Percentiles rank a stretch among this genome's conserved stretches.
Conservation (phyloP, 92 coral and sea anemone genomes). For the Palythoa caribaeorum region DNA sequence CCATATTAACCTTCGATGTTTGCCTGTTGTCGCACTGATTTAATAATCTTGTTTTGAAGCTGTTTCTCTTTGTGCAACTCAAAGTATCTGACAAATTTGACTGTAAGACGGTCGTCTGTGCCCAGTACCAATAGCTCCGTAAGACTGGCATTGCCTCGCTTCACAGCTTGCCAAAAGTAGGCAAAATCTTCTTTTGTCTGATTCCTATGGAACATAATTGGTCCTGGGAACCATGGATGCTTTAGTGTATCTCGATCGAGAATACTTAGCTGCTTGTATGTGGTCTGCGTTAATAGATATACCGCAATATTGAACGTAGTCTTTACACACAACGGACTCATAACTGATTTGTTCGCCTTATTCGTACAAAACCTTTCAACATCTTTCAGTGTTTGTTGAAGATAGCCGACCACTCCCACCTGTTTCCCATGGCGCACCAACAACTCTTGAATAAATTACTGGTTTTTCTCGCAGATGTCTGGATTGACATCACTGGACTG, state of each 20-base stretch:
- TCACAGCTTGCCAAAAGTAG: conserved; percentile 57
- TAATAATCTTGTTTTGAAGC: conserved; percentile 51
- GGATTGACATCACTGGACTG: conserved; percentile 35
- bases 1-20: conserved; percentile 48
- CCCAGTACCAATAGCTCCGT: conserved; percentile 37
- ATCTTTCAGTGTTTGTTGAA: conserved; percentile 47
- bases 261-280: conserved; percentile 34
- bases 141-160: conserved; percentile 32
- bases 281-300: conserved; percentile 61
- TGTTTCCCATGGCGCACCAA: conserved; percentile 61
- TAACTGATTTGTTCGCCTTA: conserved; percentile 36
- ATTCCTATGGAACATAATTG: conserved; percentile 1
- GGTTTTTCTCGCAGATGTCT: conserved; percentile 49
- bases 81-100: conserved; percentile 55
- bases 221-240: too few relatives aligned
- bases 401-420: conserved; percentile 52
- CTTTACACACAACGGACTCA: conserved; percentile 58
- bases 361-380: conserved; percentile 54
- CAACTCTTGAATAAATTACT: conserved; percentile 57
- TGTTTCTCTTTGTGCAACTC: conserved; percentile 58
- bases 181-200: conserved; percentile 57
- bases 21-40: conserved; percentile 37
- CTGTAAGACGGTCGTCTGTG: conserved; percentile 55
- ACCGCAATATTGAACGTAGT: conserved; percentile 59
- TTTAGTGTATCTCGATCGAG: too few relatives aligned